Evolutionary conservation across 2,797 vertebrate genomes (phyloP), one percentile per base, ranked within the genome.

Genomic region (Austrolebias charrua): DNA sequence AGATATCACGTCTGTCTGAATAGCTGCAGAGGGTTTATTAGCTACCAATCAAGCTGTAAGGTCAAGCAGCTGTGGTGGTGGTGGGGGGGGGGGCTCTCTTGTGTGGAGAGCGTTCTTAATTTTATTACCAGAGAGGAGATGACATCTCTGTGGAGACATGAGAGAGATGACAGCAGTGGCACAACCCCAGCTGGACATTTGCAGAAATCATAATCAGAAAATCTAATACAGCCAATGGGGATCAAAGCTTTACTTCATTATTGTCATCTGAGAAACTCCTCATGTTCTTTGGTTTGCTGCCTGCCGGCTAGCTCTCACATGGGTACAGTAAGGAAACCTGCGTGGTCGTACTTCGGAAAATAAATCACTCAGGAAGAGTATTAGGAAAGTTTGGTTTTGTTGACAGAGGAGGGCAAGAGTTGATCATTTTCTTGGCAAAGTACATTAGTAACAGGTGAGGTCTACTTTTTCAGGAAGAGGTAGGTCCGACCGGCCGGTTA

Each of bases 241-340:
- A 84, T 83, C 80, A 79, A 82, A 83, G 85, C 78, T 62, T 83
- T 87, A 85, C 85, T 87, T 89, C 65, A 85, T 77, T 67, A 54
- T 67, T 77, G 85, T 85, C 87, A 83, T 81, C 82, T 85, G 63
- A 48, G 81, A 84, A 67, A 62, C 63, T 75, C 66, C 60, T 54
- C 43, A 52, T 58, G 56, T 65, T 65, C 70, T 68, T 76, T 62
- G 65, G 62, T 69, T 60, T 62, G 75, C 16, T 42, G 51, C 24
- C 65, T 2, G 43, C 24, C 8, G 68, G 55, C 45, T 33, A 56
- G 69, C 72, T 83, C 81, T 69, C 61, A 0, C 53, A 71, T 66
- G 81, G 69, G 55, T 4, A 43, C 24, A 33, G 71, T 86, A 76
- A 83, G 86, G 38, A 87, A 33, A 38, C 35, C 35, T 38, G 10